These are phyloP conservation scores for Kryptopterus vitreolus DNA, from an alignment of 2,797 vertebrate genomes.

Conservation along the genomic window DNA sequence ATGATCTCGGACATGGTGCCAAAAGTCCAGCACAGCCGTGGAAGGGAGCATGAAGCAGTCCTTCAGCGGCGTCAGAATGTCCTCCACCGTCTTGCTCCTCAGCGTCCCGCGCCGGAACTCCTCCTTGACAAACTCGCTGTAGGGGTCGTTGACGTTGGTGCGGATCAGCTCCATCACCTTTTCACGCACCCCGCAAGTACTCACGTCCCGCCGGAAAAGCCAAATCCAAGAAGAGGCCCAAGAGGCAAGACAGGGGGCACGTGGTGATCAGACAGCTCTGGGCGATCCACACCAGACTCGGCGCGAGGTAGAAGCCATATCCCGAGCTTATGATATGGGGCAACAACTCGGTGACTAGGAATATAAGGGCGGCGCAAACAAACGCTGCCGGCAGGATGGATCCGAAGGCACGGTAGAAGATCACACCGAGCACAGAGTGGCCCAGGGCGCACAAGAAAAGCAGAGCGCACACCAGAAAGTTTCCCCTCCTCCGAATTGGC, in stretches of 20 bases:
- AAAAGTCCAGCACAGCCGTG: conserved; percentile 82
- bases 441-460: conserved; percentile 79
- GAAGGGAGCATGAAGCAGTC: conserved; percentile 91
- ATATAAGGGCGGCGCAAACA: conserved; percentile 76
- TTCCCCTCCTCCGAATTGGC: conserved; percentile 80
- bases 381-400: conserved; percentile 73
- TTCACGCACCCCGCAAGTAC: conserved; percentile 76
- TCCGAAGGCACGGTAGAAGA: conserved; percentile 76
- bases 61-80: conserved; percentile 86
- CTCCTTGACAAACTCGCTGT: conserved; percentile 86
- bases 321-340: conserved; percentile 83
- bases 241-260: conserved; percentile 80
- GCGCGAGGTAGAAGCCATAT: conserved; percentile 81
- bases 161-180: conserved; percentile 81
- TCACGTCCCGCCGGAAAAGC: conserved; percentile 76
- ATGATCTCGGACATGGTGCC: conserved; percentile 89
- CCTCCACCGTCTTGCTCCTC: conserved; percentile 86
- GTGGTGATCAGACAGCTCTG: conserved; percentile 83
- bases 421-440: conserved; percentile 78
- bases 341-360: conserved; percentile 79
- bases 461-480: conserved; percentile 81
- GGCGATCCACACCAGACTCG: conserved; percentile 80
- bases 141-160: conserved; percentile 80
- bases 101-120: conserved; percentile 85
- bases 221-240: conserved; percentile 83